These are phyloP conservation scores for Psilanteris sp. DNA, from an alignment of 1,140 invertebrate genomes.

Conservation along the genomic window DNA sequence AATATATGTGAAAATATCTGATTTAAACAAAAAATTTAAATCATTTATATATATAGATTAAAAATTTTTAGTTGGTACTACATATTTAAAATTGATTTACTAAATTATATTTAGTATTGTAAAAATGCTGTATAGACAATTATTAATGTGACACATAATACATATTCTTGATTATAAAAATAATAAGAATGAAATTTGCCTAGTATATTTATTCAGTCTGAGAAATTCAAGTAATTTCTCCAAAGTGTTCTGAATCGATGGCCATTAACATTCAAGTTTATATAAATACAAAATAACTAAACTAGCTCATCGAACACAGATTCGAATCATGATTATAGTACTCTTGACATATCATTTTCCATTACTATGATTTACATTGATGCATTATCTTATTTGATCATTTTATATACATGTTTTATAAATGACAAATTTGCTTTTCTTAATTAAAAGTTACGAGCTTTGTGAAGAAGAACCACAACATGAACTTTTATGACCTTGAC, in stretches of 20 bases:
- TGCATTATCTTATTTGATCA: slow-evolving; percentile 23
- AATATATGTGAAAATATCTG: too few relatives aligned
- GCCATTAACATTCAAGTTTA: slow-evolving; percentile 2
- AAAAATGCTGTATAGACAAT: slow-evolving; percentile 40
- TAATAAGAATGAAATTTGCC: slow-evolving; percentile 4
- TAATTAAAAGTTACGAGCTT: slow-evolving; percentile 65
- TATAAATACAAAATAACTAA: slow-evolving; percentile 43
- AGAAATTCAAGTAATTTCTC: slow-evolving; percentile 22
- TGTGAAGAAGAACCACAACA: slow-evolving; percentile 74
- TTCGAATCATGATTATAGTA: slow-evolving; percentile 9
- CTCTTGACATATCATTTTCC: slow-evolving; percentile 8
- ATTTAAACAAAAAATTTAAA: too few relatives aligned
- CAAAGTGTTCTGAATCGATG: neutral
- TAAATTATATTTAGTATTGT: slow-evolving; percentile 25
- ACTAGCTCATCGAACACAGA: slow-evolving; percentile 14
- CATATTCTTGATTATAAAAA: neutral
- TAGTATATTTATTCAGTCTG: slow-evolving; percentile 33
- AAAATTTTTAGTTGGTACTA: too few relatives aligned
- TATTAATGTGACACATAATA: slow-evolving; percentile 16
- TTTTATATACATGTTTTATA: slow-evolving; percentile 47
- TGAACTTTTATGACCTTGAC: slow-evolving; percentile 70
- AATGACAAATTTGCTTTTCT: neutral
- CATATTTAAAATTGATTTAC: slow-evolving; percentile 26
- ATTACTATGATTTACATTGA: slow-evolving; percentile 34
- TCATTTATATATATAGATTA: too few relatives aligned